Evolutionary conservation across 2,888 invertebrate genomes (phyloP), one percentile per base, ranked within the genome.

Genomic region (Volucella inanis): DNA sequence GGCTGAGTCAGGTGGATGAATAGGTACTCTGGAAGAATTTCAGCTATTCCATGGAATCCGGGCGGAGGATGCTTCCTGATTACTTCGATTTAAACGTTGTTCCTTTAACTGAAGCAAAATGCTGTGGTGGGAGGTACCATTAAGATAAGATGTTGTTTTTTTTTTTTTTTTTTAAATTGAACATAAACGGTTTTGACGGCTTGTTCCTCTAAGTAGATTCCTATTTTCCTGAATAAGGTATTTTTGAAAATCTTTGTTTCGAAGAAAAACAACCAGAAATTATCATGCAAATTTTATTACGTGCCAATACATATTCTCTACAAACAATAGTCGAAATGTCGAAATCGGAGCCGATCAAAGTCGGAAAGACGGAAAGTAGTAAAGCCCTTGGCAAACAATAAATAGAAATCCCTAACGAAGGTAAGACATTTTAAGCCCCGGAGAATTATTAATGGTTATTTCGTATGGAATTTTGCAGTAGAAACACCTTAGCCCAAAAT

Each of bases 141-240:
- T 79, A 75, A 76, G 77, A 82, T 77, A 77, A 76, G 61, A 75
- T 59, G 52, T 64, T 68, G 39, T 54, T 45, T 41, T 67, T 49
- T 61, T 43, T 15, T 15, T 71, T 9, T 22, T 59, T 52, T 38
- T 11, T 14, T 12, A 22, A 3, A 52, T 31, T 8, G 45, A 45
- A 67, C 14, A 14, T 52, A 54, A 31, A 31, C 31, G 31, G 31
- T 31, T 2, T 31, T 31, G 31, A 31, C 31, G 31, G 31, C 6
- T 6, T 31, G 31, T 31, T 31, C 22, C 22, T 22, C 22, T 22
- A 22, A 22, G 22, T 22, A 22, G 22, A 22, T 22, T 22, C 6
- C 31, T 31, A 31, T 59, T 41, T 39, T 3, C 10, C 6, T 3
- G 14, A 59, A 41, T 39, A 15, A 14, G 6, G 31, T 0, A 1